Conservation (phyloP, 2,113 vertebrate species). For the Paedocypris sp. region DNA sequence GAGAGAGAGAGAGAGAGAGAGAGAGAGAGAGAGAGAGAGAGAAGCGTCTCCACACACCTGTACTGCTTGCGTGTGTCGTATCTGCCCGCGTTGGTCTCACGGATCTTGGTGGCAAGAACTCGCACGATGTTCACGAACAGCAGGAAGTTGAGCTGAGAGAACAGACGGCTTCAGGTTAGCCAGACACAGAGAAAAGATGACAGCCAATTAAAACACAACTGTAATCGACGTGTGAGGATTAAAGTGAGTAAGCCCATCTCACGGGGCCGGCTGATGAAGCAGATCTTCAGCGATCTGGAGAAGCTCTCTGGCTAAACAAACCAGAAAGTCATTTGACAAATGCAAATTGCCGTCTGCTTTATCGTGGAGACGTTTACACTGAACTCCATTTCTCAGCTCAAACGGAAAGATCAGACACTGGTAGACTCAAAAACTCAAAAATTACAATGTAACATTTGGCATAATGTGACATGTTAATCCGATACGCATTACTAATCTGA, state of each 20-base stretch:
- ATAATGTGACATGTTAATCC: too few relatives aligned
- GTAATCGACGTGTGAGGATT: background rate
- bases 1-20: too few relatives aligned
- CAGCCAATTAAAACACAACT: background rate
- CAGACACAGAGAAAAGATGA: background rate
- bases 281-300: too few relatives aligned
- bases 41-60: conserved; percentile 55
- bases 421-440: too few relatives aligned
- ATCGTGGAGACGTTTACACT: background rate
- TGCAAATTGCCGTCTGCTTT: background rate
- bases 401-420: too few relatives aligned
- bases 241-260: background rate
- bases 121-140: conserved; percentile 81
- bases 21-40: background rate
- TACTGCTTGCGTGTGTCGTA: conserved; percentile 79
- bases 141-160: conserved; percentile 76
- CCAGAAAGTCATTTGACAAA: conserved; percentile 16
- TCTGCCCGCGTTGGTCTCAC: conserved; percentile 76
- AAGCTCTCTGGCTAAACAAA: background rate
- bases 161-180: too few relatives aligned
- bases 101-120: conserved; percentile 77
- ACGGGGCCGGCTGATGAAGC: too few relatives aligned
- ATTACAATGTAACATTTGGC: too few relatives aligned
- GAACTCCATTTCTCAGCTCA: too few relatives aligned
- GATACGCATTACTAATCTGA: too few relatives aligned